Base-by-base conservation (phyloP, 2,888 invertebrate genomes). In the Drosophila infuscata region DNA sequence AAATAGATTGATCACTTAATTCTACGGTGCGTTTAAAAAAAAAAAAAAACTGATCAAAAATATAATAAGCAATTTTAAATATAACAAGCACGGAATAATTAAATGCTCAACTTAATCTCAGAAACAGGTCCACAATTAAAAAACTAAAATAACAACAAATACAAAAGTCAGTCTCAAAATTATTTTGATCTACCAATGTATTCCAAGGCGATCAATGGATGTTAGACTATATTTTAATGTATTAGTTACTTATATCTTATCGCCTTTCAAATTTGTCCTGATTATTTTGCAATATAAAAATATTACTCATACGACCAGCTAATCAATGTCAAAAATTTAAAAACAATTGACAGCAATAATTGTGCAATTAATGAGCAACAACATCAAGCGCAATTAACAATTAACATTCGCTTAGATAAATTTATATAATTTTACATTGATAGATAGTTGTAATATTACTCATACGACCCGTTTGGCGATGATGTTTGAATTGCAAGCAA, bases 281-380 rank as follows among this genome's bases (percentile, higher is more conserved):
- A 38, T 3, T 51, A 59, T 70, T 70, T 71, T 33, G 29, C 54
- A 54, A 59, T 51, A 25, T n/a, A 5, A n/a, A 5, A 3, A 59
- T 20, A 72, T 79, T 79, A 68, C 68, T 72, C 78, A 78, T 81
- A 69, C 77, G 77, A 54, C 1, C n/a, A 49, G 63, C 52, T 36
- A 41, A 35, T 32, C 35, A 36, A 36, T n/a, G 52, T 25, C 41
- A 48, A 58, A 53, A 25, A 52, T 46, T 46, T 17, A 12, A 38
- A 32, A 51, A 36, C 3, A 25, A 63, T 58, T 79, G 38, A 36
- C 59, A 54, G 51, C 48, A 32, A 62, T 48, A 59, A 78, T 73
- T 51, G 33, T 38, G 56, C 48, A 38, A 65, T 79, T 74, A 79
- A 74, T 62, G 48, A 17, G 36, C 54, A 81, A 78, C 62, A 46